phyloP scores from a whole-genome alignment of 2,797 vertebrate genomes.

The Coregonus suidteri region DNA sequence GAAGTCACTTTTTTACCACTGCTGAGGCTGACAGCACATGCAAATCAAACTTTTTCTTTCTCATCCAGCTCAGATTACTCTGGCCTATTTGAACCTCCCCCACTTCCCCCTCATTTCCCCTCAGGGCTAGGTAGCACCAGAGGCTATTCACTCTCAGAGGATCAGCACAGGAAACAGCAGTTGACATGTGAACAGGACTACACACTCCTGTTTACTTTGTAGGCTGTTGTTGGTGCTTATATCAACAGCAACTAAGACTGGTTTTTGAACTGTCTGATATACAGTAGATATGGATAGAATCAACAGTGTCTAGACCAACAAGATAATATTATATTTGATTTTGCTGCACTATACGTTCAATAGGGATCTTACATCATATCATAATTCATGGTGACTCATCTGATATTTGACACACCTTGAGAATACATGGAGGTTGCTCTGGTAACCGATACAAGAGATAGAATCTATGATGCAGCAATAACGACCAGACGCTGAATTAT shows the following conservation, averaged over 20 bases:
- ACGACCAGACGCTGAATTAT: background rate
- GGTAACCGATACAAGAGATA: slow-evolving; percentile 4
- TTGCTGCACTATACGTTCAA: background rate
- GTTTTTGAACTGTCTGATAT: background rate
- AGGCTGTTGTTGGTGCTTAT: background rate
- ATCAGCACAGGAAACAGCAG: background rate
- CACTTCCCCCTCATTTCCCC: background rate
- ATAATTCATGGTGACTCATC: background rate
- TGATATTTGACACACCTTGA: background rate
- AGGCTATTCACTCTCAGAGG: background rate
- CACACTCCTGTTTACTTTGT: background rate
- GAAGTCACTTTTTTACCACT: slow-evolving; percentile 53
- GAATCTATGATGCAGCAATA: slow-evolving; percentile 4
- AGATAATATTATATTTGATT: background rate
- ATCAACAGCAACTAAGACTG: background rate
- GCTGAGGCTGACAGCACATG: slow-evolving; percentile 57
- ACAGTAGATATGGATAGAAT: too few species aligned
- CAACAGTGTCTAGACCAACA: background rate
- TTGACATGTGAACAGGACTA: slow-evolving; percentile 8
- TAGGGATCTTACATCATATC: background rate
- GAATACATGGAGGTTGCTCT: background rate
- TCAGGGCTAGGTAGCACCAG: background rate
- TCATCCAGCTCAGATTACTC: slow-evolving; percentile 32
- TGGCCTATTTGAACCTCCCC: slow-evolving; percentile 18
- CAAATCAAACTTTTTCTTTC: slow-evolving; percentile 58